A percentile compares a stretch with the other conserved stretches of the same genome.
These are phyloP conservation scores for Riptortus pedestris DNA, from an alignment of 1,140 invertebrate genomes.

Conservation along the genomic window DNA sequence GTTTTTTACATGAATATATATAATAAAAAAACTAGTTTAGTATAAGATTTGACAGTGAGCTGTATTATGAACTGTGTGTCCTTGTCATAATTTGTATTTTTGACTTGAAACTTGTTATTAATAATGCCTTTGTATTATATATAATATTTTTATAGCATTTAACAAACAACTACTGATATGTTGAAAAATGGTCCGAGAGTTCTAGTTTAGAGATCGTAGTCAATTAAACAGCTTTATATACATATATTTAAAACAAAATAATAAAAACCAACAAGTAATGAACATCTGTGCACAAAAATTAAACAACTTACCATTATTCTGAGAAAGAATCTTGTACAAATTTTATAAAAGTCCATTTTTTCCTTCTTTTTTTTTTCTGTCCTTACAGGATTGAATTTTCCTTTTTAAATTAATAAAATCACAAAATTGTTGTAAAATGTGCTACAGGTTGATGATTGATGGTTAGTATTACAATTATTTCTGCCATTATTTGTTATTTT, in stretches of 20 bases:
- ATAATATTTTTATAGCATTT: conserved; percentile 25
- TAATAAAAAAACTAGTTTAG: too few species aligned
- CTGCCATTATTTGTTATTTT: not conserved
- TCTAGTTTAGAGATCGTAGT: conserved; percentile 17
- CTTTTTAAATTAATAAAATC: too few species aligned
- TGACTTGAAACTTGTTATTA: conserved; percentile 15
- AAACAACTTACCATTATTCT: too few species aligned
- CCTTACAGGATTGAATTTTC: too few species aligned
- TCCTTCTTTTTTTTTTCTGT: too few species aligned
- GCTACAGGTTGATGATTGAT: not conserved
- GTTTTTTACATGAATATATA: too few species aligned
- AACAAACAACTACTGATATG: conserved; percentile 19
- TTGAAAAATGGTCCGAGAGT: conserved; percentile 12
- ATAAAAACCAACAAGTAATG: too few species aligned
- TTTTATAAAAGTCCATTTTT: too few species aligned
- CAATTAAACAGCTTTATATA: conserved; percentile 23
- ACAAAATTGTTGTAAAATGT: not conserved
- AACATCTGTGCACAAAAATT: too few species aligned
- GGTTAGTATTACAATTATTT: conserved; percentile 4
- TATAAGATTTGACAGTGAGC: conserved; percentile 9
- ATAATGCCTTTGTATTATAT: conserved; percentile 22
- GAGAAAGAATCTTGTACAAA: too few species aligned
- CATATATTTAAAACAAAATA: conserved; percentile 1
- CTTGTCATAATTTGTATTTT: conserved; percentile 11
- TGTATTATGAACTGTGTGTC: not conserved